Evolutionary conservation across 2,797 vertebrate species (phyloP).

Genomic region (Chaetodon trifasciatus): DNA sequence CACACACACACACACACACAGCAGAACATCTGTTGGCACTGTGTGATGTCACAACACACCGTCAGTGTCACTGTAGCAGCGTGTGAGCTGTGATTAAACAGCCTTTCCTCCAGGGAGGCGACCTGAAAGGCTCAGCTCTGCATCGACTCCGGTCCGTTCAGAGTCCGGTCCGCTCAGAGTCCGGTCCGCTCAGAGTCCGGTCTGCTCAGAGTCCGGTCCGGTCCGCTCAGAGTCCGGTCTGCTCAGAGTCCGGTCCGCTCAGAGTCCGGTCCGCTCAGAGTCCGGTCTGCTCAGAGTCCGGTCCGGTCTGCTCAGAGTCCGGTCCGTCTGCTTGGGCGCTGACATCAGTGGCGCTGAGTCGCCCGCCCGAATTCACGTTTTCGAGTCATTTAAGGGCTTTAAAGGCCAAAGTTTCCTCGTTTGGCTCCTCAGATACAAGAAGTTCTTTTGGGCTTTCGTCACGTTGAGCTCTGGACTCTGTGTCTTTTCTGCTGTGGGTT

Average conservation of each 20-base stretch:
- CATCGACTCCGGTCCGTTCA: neutral
- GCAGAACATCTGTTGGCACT: slow-evolving; percentile 36
- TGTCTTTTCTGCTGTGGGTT: neutral
- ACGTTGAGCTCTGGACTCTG: neutral
- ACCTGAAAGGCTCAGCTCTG: neutral
- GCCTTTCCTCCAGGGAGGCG: neutral
- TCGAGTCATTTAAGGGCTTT: neutral
- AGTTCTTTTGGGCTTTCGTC: neutral
- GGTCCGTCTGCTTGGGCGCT: neutral
- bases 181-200: no score
- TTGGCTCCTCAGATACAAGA: neutral
- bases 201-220: no score
- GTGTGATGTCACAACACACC: slow-evolving; percentile 38
- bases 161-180: neutral
- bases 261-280: neutral
- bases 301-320: neutral
- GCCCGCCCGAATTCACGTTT: no score
- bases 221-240: no score
- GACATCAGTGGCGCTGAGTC: no score
- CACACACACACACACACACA: slow-evolving; percentile 23
- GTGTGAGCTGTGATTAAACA: slow-evolving; percentile 5
- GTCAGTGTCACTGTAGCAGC: neutral
- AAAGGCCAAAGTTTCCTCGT: neutral
- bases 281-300: no score
- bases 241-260: neutral